A percentile compares a stretch with the other conserved stretches of the same genome.
Evolutionary conservation across 2,888 invertebrate species (phyloP).

Genomic region (Leucophenga montana): DNA sequence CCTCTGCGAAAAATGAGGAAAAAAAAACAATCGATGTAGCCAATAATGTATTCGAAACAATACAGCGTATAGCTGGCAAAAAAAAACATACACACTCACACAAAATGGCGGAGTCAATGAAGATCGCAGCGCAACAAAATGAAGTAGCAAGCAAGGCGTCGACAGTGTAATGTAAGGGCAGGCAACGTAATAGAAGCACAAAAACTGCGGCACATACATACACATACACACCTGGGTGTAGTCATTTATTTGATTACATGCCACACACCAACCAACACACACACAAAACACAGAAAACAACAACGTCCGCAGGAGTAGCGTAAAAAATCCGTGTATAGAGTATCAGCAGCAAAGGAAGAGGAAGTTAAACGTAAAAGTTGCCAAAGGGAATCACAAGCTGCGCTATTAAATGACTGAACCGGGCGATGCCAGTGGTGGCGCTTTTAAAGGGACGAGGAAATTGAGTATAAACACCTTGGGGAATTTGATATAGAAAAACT

Average conservation of each 20-base stretch:
- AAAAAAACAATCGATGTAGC: slow-evolving; percentile 1
- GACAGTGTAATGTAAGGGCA: slow-evolving; percentile 6
- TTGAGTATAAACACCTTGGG: not conserved
- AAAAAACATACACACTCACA: not conserved
- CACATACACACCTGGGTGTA: slow-evolving; percentile 52
- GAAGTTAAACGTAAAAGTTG: slow-evolving; percentile 12
- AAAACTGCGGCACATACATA: not conserved
- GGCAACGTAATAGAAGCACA: slow-evolving; percentile 11
- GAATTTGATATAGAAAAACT: not conserved
- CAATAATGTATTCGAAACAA: not conserved
- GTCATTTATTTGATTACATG: slow-evolving; percentile 62
- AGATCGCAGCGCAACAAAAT: slow-evolving; percentile 11
- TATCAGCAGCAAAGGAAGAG: slow-evolving; percentile 40
- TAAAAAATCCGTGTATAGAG: not conserved
- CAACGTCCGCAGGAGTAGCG: not conserved
- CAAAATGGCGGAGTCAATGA: slow-evolving; percentile 12
- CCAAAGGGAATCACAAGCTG: slow-evolving; percentile 17
- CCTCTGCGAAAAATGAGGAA: not conserved
- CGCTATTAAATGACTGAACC: slow-evolving; percentile 15
- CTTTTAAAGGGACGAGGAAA: not conserved
- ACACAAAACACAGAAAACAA: slow-evolving; percentile 12
- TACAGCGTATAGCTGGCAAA: not conserved
- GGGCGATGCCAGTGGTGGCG: not conserved
- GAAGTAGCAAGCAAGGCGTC: slow-evolving; percentile 2
- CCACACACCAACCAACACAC: slow-evolving; percentile 28